These are phyloP conservation scores for Bubo blakistoni DNA, from an alignment of 2,113 vertebrate species.

Conservation along the genomic window DNA sequence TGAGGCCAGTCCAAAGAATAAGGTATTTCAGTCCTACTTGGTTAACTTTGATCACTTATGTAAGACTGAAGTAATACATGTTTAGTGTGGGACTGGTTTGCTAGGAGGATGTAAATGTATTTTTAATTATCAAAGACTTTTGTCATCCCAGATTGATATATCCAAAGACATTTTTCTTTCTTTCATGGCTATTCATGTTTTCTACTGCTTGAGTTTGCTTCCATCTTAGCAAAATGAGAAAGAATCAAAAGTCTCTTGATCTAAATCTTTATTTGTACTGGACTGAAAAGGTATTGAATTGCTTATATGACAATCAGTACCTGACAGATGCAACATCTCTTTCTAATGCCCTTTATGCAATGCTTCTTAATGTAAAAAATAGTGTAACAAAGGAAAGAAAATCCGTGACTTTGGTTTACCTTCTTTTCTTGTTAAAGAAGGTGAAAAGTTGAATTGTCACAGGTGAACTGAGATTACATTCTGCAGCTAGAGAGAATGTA, in stretches of 20 bases:
- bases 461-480: slow-evolving; percentile 6
- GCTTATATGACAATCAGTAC: slow-evolving; percentile 23
- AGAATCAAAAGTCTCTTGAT: slow-evolving; percentile 17
- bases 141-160: background rate
- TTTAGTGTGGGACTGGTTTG: background rate
- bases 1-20: background rate
- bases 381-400: slow-evolving; percentile 6
- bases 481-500: background rate
- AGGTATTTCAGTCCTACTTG: background rate
- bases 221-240: background rate
- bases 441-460: background rate
- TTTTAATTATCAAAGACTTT: background rate
- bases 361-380: slow-evolving; percentile 40
- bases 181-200: background rate
- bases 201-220: background rate
- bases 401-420: slow-evolving; percentile 11
- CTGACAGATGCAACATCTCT: slow-evolving; percentile 16
- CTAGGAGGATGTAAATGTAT: background rate
- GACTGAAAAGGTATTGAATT: slow-evolving; percentile 29
- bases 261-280: slow-evolving; percentile 50
- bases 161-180: background rate
- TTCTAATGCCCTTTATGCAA: slow-evolving; percentile 13
- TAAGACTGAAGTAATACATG: background rate
- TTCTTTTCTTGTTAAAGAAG: slow-evolving; percentile 1
- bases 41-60: background rate